A percentile compares a stretch with the other conserved stretches of the same genome.
Evolutionary conservation across 2,113 vertebrate species (phyloP).

Genomic region (Puffinus mauretanicus): DNA sequence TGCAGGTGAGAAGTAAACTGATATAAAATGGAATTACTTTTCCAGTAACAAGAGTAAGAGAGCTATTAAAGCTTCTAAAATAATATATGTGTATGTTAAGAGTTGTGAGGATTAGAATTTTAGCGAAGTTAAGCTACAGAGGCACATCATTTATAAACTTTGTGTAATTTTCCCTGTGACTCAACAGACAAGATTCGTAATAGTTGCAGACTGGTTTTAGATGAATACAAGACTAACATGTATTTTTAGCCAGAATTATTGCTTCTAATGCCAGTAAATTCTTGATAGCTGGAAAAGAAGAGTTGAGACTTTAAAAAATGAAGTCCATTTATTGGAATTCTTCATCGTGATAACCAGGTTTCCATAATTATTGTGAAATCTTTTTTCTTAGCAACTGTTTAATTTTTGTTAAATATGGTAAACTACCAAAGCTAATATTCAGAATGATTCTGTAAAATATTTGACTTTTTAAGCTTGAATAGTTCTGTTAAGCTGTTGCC

Average conservation of each 20-base stretch:
- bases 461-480: neutral
- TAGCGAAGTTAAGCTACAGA: neutral
- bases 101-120: neutral
- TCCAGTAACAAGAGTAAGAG: neutral
- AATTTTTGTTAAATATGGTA: neutral
- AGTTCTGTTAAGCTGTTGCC: neutral
- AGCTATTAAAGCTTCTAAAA: neutral
- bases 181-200: neutral
- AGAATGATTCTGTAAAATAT: neutral
- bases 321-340: neutral
- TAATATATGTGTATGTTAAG: neutral
- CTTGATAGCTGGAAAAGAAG: neutral
- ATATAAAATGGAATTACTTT: neutral
- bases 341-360: neutral
- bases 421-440: neutral
- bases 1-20: conserved; percentile 83
- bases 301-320: neutral
- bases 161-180: neutral
- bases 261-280: neutral
- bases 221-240: neutral
- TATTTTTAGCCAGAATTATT: neutral
- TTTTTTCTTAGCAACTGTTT: neutral
- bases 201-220: neutral
- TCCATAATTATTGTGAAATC: neutral
- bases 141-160: neutral